These are phyloP conservation scores for Leptosomus discolor DNA, from an alignment of 2,113 vertebrate genomes.

Conservation along the genomic window DNA sequence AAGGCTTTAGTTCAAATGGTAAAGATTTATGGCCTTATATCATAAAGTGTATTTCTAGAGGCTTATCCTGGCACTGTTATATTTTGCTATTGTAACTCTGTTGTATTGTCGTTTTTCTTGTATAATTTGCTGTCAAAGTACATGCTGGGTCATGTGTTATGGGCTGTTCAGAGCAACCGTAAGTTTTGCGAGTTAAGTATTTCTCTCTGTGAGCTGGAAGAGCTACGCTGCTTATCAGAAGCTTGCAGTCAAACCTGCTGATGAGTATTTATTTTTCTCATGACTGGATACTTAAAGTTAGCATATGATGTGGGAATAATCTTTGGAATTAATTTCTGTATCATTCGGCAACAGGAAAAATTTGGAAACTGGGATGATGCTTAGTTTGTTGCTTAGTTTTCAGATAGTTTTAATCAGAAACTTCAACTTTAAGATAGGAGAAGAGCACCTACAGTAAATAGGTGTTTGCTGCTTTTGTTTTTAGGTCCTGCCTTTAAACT, in stretches of 20 bases:
- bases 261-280: neutral
- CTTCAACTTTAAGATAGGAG: neutral
- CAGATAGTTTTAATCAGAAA: neutral
- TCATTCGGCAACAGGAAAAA: neutral
- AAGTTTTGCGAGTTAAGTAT: neutral
- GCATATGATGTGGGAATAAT: neutral
- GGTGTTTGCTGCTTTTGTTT: neutral
- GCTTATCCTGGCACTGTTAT: neutral
- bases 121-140: neutral
- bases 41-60: neutral
- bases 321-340: neutral
- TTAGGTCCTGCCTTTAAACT: neutral
- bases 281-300: neutral
- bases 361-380: neutral
- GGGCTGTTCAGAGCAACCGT: neutral
- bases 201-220: neutral
- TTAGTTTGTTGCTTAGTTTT: neutral
- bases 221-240: neutral
- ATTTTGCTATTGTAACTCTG: neutral
- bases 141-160: neutral
- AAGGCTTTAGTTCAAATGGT: neutral
- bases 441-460: neutral
- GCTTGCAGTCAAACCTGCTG: neutral
- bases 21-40: constrained; percentile 1
- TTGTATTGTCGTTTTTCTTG: neutral